Conservation (phyloP, 2,888 invertebrate species). For the Tridacna crocea region DNA sequence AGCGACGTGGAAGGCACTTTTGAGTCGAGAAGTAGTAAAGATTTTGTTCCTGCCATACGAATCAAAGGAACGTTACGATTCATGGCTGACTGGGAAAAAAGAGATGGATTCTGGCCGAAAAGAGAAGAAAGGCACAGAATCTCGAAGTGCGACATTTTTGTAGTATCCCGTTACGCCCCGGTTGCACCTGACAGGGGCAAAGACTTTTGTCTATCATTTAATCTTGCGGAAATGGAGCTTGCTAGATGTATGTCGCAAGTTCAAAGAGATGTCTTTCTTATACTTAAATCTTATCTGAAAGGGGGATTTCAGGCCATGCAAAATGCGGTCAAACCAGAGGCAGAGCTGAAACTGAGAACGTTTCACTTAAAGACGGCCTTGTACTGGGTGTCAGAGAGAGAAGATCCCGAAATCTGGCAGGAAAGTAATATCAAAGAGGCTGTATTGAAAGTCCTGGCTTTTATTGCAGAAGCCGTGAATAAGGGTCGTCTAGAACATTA, state of each 20-base stretch:
- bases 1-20: slow-evolving; percentile 33
- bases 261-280: slow-evolving; percentile 54
- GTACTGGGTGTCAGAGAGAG: slow-evolving; percentile 51
- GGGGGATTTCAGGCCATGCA: slow-evolving; percentile 34
- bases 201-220: slow-evolving; percentile 66
- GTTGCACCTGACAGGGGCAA: slow-evolving; percentile 29
- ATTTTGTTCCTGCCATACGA: slow-evolving; percentile 62
- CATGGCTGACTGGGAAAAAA: slow-evolving; percentile 46
- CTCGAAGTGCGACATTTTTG: slow-evolving; percentile 49
- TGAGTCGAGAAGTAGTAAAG: slow-evolving; percentile 51
- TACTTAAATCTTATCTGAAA: slow-evolving; percentile 60
- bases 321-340: slow-evolving; percentile 6
- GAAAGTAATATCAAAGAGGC: slow-evolving; percentile 29
- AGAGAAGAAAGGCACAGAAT: slow-evolving; percentile 46
- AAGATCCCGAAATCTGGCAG: slow-evolving; percentile 20
- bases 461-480: slow-evolving; percentile 12
- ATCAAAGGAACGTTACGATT: slow-evolving; percentile 46
- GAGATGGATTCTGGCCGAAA: slow-evolving; percentile 50
- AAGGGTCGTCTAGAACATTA: slow-evolving; percentile 33
- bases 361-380: slow-evolving; percentile 63
- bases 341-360: slow-evolving; percentile 46
- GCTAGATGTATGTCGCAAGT: slow-evolving; percentile 39
- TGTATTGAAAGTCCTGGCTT: slow-evolving; percentile 15
- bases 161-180: slow-evolving; percentile 62
- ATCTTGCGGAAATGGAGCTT: slow-evolving; percentile 57